Conservation (phyloP, 2,113 vertebrate species). For the Athene noctua region DNA sequence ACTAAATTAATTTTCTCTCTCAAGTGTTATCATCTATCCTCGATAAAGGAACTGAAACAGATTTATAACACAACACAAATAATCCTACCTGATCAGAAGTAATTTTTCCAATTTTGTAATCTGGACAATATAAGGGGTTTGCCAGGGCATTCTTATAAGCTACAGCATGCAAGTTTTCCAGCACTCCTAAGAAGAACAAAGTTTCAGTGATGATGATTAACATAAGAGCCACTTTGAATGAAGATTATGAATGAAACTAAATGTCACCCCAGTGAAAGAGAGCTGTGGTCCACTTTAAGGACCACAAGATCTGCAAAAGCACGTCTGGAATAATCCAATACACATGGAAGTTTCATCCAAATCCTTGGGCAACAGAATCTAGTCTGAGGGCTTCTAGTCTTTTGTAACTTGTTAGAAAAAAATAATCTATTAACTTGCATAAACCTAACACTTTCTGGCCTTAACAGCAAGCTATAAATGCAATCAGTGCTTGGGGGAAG, state of each 20-base stretch:
- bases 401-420: not conserved
- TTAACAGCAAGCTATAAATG: not conserved
- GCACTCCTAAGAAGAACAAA: conserved; percentile 73
- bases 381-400: not conserved
- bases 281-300: not conserved
- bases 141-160: conserved; percentile 89
- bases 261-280: not conserved
- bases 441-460: not conserved
- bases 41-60: not conserved
- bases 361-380: not conserved
- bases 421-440: not conserved
- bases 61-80: not conserved
- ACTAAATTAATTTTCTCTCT: not conserved
- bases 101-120: conserved; percentile 86
- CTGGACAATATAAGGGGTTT: conserved; percentile 93
- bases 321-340: not conserved
- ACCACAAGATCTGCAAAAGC: not conserved
- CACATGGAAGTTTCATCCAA: not conserved
- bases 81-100: conserved; percentile 85
- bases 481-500: not conserved
- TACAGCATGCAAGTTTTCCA: conserved; percentile 88
- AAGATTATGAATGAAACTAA: not conserved
- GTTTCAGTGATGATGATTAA: not conserved
- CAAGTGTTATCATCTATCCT: not conserved
- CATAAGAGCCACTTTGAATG: not conserved